These are phyloP conservation scores for Parotia lawesii DNA, from an alignment of 2,113 vertebrate genomes.

Conservation along the genomic window DNA sequence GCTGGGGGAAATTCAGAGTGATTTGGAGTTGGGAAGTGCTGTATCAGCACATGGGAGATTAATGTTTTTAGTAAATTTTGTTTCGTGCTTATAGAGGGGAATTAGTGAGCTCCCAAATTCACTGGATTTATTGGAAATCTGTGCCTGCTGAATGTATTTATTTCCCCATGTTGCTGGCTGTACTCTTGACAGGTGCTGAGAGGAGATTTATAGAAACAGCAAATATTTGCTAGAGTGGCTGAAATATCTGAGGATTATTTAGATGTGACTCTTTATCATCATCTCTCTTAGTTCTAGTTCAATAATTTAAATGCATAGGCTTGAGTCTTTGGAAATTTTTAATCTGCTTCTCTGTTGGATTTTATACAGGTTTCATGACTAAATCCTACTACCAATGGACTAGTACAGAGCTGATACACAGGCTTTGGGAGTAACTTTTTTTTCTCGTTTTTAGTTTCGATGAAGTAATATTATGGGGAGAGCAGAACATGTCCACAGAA, in stretches of 20 bases:
- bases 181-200: slow-evolving; percentile 29
- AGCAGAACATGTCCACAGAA: background rate
- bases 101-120: slow-evolving; percentile 27
- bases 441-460: background rate
- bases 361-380: background rate
- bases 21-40: slow-evolving; percentile 15
- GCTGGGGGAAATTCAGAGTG: background rate
- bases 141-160: background rate
- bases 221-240: slow-evolving; percentile 31
- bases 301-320: slow-evolving; percentile 4
- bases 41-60: slow-evolving; percentile 39
- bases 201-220: slow-evolving; percentile 46
- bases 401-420: background rate
- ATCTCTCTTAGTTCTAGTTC: slow-evolving; percentile 26
- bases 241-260: slow-evolving; percentile 50
- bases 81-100: slow-evolving; percentile 6
- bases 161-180: background rate
- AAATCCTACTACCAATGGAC: background rate
- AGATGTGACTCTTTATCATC: slow-evolving; percentile 20
- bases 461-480: background rate
- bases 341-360: slow-evolving; percentile 5
- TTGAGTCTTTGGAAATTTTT: background rate
- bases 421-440: background rate
- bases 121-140: slow-evolving; percentile 41
- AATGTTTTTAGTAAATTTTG: slow-evolving; percentile 45